These are phyloP conservation scores for Macrostomum lignano DNA, from an alignment of 1,140 invertebrate species.

Conservation along the genomic window DNA sequence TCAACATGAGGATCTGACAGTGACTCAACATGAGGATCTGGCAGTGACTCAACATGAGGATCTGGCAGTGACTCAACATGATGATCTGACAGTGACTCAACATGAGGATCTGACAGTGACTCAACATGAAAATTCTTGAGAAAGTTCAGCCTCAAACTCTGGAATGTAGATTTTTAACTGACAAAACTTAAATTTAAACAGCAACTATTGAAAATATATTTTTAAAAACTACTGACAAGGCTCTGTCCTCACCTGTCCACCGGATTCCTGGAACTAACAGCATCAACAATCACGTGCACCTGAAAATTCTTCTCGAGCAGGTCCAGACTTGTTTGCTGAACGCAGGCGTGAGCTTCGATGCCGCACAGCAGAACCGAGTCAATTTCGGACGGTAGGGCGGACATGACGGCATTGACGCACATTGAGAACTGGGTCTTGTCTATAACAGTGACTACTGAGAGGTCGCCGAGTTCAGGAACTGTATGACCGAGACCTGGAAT, in stretches of 20 bases:
- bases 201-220: too few species aligned
- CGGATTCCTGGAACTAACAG: constrained; percentile 38
- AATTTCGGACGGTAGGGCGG: constrained; percentile 12
- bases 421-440: constrained; percentile 58
- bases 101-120: too few species aligned
- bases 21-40: too few species aligned
- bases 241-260: constrained; percentile 5
- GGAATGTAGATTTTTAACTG: too few species aligned
- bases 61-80: too few species aligned
- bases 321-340: constrained; percentile 58
- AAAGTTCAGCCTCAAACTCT: too few species aligned
- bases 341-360: constrained; percentile 58
- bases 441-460: constrained; percentile 32
- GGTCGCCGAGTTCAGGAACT: constrained; percentile 39
- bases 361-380: constrained; percentile 36
- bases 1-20: too few species aligned
- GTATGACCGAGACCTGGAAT: constrained; percentile 43
- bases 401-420: constrained; percentile 36
- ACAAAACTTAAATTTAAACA: too few species aligned
- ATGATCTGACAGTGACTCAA: too few species aligned
- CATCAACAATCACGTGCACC: constrained; percentile 60
- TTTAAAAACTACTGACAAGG: too few species aligned
- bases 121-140: too few species aligned
- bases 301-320: constrained; percentile 37
- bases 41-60: too few species aligned